phyloP scores from a whole-genome alignment of 1,140 invertebrate species.

The Nymphalis io region DNA sequence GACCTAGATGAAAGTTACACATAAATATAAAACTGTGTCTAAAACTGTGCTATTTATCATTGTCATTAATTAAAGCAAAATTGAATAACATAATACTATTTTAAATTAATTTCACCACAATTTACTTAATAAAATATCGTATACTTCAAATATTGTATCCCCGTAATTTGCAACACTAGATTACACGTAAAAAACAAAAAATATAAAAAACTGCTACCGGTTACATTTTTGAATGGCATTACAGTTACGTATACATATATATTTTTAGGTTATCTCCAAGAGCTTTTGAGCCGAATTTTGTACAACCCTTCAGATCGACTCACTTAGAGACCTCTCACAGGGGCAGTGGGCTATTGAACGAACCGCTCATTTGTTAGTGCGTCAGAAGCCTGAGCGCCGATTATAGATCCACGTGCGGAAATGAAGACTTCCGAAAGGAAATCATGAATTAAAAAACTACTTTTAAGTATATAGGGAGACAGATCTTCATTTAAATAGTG shows the following conservation, averaged over 20 bases:
- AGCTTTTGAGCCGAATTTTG: slow-evolving; percentile 61
- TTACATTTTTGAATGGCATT: background rate
- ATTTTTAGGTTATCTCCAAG: background rate
- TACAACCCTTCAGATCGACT: slow-evolving; percentile 70
- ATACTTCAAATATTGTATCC: too few species aligned
- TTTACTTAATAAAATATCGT: too few species aligned
- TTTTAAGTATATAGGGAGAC: background rate
- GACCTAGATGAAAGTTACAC: slow-evolving; percentile 22
- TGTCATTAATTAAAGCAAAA: too few species aligned
- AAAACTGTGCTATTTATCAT: background rate
- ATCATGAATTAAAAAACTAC: slow-evolving; percentile 54
- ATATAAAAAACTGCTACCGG: background rate
- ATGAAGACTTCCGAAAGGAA: slow-evolving; percentile 44
- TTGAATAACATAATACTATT: too few species aligned
- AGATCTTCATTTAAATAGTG: slow-evolving; percentile 12
- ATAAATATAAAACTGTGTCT: background rate
- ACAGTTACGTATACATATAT: background rate
- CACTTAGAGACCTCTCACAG: slow-evolving; percentile 71
- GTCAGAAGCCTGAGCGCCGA: slow-evolving; percentile 57
- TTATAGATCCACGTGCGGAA: slow-evolving; percentile 71
- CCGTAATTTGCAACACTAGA: too few species aligned
- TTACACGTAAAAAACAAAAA: background rate
- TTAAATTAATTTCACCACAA: too few species aligned
- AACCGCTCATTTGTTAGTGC: slow-evolving; percentile 73
- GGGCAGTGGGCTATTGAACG: slow-evolving; percentile 80